phyloP scores from a whole-genome alignment of 2,797 vertebrate genomes.

The Galago senegalensis region DNA sequence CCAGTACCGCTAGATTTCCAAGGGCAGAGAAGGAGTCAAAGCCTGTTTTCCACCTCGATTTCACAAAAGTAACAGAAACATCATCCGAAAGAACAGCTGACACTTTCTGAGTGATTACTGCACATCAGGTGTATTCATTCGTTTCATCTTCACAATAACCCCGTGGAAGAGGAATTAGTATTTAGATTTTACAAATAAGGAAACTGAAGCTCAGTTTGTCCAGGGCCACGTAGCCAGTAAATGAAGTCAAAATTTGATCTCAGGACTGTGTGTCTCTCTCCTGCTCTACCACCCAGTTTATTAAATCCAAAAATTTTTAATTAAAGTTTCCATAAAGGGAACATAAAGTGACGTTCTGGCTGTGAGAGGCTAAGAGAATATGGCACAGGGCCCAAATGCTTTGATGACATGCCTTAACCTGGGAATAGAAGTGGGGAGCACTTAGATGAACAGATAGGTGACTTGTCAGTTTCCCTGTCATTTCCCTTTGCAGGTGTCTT shows the following conservation, averaged over 20 bases:
- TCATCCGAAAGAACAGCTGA: not conserved
- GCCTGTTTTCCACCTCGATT: not conserved
- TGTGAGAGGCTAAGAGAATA: not conserved
- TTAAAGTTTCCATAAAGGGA: not conserved
- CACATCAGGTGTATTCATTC: not conserved
- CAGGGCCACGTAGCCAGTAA: not conserved
- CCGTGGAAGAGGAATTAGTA: not conserved
- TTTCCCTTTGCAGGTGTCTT: not conserved
- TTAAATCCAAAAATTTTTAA: not conserved
- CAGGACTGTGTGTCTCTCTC: not conserved
- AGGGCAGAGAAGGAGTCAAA: conserved; percentile 4
- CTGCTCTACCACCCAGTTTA: not conserved
- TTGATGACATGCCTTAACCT: not conserved
- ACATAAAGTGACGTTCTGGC: not conserved
- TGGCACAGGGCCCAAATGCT: not conserved
- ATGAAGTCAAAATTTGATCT: not conserved
- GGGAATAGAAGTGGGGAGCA: not conserved
- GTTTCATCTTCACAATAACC: not conserved
- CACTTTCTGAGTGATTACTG: not conserved
- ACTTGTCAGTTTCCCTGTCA: not conserved
- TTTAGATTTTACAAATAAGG: conserved; percentile 27
- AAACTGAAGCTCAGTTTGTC: not conserved
- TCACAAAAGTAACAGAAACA: conserved; percentile 25
- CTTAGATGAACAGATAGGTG: not conserved
- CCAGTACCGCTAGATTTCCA: not conserved